Percentiles rank a stretch among this genome's conserved stretches.
These are phyloP conservation scores for Eurystomus gularis DNA, from an alignment of 2,113 vertebrate genomes.

Conservation along the genomic window DNA sequence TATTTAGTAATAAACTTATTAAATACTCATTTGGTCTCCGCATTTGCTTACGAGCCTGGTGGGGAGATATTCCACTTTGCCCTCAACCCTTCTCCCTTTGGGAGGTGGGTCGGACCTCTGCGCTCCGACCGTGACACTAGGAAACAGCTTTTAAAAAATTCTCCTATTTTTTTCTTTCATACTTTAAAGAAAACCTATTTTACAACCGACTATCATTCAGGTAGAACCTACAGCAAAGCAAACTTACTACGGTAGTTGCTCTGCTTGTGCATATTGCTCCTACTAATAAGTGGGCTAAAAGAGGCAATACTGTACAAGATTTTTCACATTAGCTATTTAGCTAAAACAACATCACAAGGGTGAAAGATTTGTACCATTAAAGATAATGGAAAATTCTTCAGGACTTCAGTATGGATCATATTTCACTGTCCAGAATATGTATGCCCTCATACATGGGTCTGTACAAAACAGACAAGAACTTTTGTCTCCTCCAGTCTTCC, in stretches of 20 bases:
- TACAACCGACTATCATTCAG: background rate
- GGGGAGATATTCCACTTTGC: no score
- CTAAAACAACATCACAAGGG: background rate
- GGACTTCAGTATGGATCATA: background rate
- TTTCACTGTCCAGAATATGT: background rate
- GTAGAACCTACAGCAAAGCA: background rate
- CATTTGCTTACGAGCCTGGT: no score
- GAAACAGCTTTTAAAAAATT: background rate
- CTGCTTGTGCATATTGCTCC: background rate
- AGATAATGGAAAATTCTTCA: background rate
- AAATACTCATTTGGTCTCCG: no score
- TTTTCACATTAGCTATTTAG: background rate
- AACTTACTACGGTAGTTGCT: background rate
- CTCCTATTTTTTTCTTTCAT: background rate
- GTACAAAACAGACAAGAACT: background rate
- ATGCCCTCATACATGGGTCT: no score
- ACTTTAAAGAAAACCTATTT: background rate
- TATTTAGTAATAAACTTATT: no score
- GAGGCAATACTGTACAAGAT: no score
- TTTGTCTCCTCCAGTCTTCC: background rate
- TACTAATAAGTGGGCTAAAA: background rate
- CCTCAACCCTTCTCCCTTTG: no score
- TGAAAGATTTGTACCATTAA: background rate
- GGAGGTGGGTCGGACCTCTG: no score
- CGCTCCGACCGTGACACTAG: no score